phyloP scores from a whole-genome alignment of 92 coral and sea anemone genomes.

The Porites evermanni region DNA sequence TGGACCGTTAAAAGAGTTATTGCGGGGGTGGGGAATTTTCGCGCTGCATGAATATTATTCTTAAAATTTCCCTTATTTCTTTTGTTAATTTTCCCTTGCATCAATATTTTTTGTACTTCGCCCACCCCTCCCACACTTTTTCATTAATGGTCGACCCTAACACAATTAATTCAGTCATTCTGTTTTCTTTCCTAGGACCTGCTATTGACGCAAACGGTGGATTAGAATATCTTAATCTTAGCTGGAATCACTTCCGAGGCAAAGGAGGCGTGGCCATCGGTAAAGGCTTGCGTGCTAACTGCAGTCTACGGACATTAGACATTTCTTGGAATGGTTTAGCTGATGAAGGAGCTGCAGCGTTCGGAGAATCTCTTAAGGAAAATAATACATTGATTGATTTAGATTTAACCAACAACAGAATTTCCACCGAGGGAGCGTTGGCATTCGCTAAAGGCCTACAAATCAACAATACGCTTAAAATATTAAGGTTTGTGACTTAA shows the following conservation, averaged over 20 bases:
- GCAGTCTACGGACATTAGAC: slow-evolving; percentile 70
- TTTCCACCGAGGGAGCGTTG: slow-evolving; percentile 81
- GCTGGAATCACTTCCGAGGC: slow-evolving; percentile 97
- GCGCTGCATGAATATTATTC: too few relatives aligned
- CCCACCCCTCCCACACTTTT: too few relatives aligned
- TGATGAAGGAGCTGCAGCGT: slow-evolving; percentile 93
- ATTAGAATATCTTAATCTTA: slow-evolving; percentile 80
- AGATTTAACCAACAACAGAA: slow-evolving; percentile 89
- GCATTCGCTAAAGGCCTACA: slow-evolving; percentile 80
- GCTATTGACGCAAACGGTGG: slow-evolving; percentile 86
- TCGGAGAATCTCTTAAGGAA: slow-evolving; percentile 85
- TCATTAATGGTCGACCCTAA: background rate
- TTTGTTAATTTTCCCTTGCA: too few relatives aligned
- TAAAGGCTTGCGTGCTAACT: slow-evolving; percentile 86
- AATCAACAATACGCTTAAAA: slow-evolving; percentile 80
- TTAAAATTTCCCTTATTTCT: too few relatives aligned
- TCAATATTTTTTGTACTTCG: background rate
- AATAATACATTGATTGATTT: slow-evolving; percentile 86
- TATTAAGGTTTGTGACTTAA: slow-evolving; percentile 64
- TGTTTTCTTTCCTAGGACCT: slow-evolving; percentile 64
- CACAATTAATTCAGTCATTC: background rate
- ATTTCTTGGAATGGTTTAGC: slow-evolving; percentile 98
- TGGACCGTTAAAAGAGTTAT: too few relatives aligned
- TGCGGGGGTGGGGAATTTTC: too few relatives aligned
- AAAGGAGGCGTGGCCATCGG: slow-evolving; percentile 91